phyloP scores from a whole-genome alignment of 2,888 invertebrate genomes.

The Nomada fabriciana region DNA sequence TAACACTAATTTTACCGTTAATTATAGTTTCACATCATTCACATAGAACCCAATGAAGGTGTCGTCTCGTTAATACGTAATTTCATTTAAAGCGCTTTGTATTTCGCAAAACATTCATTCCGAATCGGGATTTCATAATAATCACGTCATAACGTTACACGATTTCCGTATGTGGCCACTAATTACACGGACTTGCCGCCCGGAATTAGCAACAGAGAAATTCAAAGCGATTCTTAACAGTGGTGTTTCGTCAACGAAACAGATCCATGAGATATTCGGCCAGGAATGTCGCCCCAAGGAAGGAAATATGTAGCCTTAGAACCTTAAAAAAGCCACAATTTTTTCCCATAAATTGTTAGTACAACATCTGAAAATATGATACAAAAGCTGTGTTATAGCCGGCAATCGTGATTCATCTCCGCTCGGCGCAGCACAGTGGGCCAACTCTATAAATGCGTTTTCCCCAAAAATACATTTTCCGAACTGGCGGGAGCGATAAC shows the following conservation, averaged over 20 bases:
- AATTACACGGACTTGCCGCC: slow-evolving; percentile 5
- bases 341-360: too few relatives aligned
- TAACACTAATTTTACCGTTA: too few relatives aligned
- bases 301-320: too few relatives aligned
- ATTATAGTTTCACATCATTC: too few relatives aligned
- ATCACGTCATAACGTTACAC: background rate
- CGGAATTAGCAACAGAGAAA: slow-evolving; percentile 22
- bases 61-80: background rate
- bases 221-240: slow-evolving; percentile 15
- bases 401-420: too few relatives aligned
- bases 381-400: too few relatives aligned
- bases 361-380: too few relatives aligned
- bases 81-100: background rate
- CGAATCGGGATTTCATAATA: slow-evolving; percentile 1
- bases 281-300: background rate
- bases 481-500: too few relatives aligned
- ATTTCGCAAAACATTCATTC: background rate
- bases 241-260: background rate
- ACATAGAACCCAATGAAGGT: background rate
- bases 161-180: slow-evolving; percentile 2
- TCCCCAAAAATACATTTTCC: too few relatives aligned
- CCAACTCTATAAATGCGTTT: too few relatives aligned
- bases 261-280: slow-evolving; percentile 2
- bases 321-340: too few relatives aligned
- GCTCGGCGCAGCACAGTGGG: too few relatives aligned